phyloP scores from a whole-genome alignment of 2,113 vertebrate species.

The Microcebus griseorufus region DNA sequence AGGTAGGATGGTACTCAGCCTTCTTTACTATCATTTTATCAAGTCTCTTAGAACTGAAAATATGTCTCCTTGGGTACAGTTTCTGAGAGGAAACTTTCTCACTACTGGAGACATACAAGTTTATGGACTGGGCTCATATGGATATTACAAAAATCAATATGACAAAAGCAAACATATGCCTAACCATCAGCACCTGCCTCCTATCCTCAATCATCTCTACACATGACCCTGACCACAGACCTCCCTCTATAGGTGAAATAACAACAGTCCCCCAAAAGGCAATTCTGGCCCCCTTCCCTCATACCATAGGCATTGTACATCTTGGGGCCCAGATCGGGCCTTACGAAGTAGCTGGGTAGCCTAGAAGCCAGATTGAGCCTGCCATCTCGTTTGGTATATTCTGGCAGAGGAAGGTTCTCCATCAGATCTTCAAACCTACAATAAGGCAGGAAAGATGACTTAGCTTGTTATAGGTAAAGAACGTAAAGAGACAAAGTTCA shows the following conservation, averaged over 20 bases:
- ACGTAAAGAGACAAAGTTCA: neutral
- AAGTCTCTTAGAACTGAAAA: constrained; percentile 37
- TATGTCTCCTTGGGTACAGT: constrained; percentile 17
- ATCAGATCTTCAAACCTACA: constrained; percentile 96
- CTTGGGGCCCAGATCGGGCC: constrained; percentile 98
- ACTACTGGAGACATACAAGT: neutral
- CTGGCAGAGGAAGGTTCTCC: constrained; percentile 98
- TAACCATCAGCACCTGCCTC: neutral
- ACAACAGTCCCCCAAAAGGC: neutral
- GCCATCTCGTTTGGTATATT: constrained; percentile 98
- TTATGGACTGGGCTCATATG: neutral
- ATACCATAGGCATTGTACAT: constrained; percentile 99
- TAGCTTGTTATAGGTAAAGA: neutral
- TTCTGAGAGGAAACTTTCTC: constrained; percentile 43
- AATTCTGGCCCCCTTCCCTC: constrained; percentile 68
- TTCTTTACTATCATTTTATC: constrained; percentile 5
- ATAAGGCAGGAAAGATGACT: constrained; percentile 61
- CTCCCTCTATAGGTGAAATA: neutral
- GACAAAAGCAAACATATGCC: constrained; percentile 20
- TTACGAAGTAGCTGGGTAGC: constrained; percentile 98
- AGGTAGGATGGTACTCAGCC: neutral
- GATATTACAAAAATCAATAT: neutral
- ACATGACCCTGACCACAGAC: neutral
- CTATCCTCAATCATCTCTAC: neutral
- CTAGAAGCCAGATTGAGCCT: constrained; percentile 97